Percentiles rank a stretch among this genome's conserved stretches.
Conservation (phyloP, 2,888 invertebrate species). For the Drosophila phalerata region DNA sequence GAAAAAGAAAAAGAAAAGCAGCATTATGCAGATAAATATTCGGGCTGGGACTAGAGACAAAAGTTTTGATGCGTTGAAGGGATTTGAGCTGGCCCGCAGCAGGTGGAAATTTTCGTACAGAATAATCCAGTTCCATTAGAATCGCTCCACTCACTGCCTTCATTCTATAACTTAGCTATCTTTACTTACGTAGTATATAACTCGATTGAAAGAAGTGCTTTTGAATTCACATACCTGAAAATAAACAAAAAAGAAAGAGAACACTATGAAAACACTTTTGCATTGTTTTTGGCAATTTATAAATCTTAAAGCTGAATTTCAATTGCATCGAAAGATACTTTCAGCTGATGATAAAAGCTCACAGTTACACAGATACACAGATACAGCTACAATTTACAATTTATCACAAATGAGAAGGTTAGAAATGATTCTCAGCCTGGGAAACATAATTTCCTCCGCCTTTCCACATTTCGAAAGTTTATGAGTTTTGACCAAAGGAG, state of each 20-base stretch:
- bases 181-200: slow-evolving; percentile 32
- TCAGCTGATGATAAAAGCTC: slow-evolving; percentile 9
- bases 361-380: slow-evolving; percentile 8
- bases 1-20: slow-evolving; percentile 20
- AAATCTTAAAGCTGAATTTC: slow-evolving; percentile 38
- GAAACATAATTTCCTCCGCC: slow-evolving; percentile 4
- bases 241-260: slow-evolving; percentile 42
- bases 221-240: slow-evolving; percentile 48
- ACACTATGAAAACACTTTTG: slow-evolving; percentile 25
- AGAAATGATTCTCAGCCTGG: slow-evolving; percentile 3
- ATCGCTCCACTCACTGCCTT: background rate
- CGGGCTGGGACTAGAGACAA: slow-evolving; percentile 31
- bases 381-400: slow-evolving; percentile 18
- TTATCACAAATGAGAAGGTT: slow-evolving; percentile 35
- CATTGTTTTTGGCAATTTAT: slow-evolving; percentile 13
- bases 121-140: slow-evolving; percentile 25
- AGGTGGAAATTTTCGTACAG: slow-evolving; percentile 36
- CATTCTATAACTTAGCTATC: slow-evolving; percentile 11
- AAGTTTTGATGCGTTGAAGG: slow-evolving; percentile 61
- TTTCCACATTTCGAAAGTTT: slow-evolving; percentile 21
- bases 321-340: slow-evolving; percentile 38
- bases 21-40: slow-evolving; percentile 69
- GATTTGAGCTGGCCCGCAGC: slow-evolving; percentile 40
- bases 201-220: slow-evolving; percentile 9
- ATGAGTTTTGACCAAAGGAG: slow-evolving; percentile 16